phyloP scores from a whole-genome alignment of 2,888 invertebrate species.

The Myopa testacea region DNA sequence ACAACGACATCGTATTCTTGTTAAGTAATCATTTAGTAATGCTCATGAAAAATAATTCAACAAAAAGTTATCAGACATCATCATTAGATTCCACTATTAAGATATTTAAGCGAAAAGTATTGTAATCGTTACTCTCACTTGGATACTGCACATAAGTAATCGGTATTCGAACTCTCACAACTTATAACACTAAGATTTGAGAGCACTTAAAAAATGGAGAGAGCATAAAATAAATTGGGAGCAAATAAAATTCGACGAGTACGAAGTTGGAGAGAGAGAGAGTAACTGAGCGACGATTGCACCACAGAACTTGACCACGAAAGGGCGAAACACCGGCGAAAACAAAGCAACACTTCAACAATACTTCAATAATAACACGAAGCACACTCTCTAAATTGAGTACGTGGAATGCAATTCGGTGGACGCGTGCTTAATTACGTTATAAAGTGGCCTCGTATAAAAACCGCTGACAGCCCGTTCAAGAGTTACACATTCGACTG shows the following conservation, averaged over 20 bases:
- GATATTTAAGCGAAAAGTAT: too few relatives aligned
- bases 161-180: neutral
- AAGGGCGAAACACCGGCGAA: constrained; percentile 39
- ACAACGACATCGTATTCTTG: too few relatives aligned
- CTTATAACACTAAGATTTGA: neutral
- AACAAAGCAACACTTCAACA: constrained; percentile 8
- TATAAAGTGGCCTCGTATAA: constrained; percentile 66
- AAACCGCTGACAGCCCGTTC: constrained; percentile 61
- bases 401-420: constrained; percentile 32
- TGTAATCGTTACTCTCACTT: too few relatives aligned
- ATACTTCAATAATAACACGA: constrained; percentile 18
- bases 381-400: constrained; percentile 35
- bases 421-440: constrained; percentile 52
- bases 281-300: constrained; percentile 28
- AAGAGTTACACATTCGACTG: constrained; percentile 65
- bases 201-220: neutral
- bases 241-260: neutral
- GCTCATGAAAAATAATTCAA: too few relatives aligned
- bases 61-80: too few relatives aligned
- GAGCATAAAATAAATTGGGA: neutral
- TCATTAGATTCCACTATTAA: too few relatives aligned
- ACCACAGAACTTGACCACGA: constrained; percentile 24
- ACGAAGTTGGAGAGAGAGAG: constrained; percentile 29
- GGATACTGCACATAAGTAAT: neutral
- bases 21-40: too few relatives aligned